Evolutionary conservation across 2,113 vertebrate genomes (phyloP).

Genomic region (Crotalus horridus): DNA sequence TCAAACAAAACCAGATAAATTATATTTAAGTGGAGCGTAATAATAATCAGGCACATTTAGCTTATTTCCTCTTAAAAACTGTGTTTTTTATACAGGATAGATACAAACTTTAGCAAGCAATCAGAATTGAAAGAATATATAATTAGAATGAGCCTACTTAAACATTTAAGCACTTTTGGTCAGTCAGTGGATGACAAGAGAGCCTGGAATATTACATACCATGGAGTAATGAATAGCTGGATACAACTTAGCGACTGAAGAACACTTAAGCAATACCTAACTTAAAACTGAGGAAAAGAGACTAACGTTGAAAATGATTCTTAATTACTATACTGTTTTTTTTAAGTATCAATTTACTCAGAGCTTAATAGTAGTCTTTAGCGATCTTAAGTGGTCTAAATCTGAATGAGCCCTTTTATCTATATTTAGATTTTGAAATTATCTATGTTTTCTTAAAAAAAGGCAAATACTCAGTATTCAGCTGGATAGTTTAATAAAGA

Average conservation of each 20-base stretch:
- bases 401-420: neutral
- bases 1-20: neutral
- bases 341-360: neutral
- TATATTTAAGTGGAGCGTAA: neutral
- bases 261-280: neutral
- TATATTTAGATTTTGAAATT: neutral
- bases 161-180: neutral
- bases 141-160: neutral
- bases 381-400: neutral
- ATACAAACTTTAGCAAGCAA: neutral
- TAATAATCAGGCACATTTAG: neutral
- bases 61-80: neutral
- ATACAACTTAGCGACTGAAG: neutral
- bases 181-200: too few species aligned
- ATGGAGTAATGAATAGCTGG: neutral
- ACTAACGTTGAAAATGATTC: neutral
- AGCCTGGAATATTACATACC: neutral
- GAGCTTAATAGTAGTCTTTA: neutral
- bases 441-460: slow-evolving; percentile 5
- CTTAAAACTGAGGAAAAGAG: neutral
- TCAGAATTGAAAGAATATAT: neutral
- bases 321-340: neutral
- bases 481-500: neutral
- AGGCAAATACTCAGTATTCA: neutral
- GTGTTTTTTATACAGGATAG: neutral